Base-by-base conservation (phyloP, 1,140 invertebrate species). In the Drosophila suzukii region DNA sequence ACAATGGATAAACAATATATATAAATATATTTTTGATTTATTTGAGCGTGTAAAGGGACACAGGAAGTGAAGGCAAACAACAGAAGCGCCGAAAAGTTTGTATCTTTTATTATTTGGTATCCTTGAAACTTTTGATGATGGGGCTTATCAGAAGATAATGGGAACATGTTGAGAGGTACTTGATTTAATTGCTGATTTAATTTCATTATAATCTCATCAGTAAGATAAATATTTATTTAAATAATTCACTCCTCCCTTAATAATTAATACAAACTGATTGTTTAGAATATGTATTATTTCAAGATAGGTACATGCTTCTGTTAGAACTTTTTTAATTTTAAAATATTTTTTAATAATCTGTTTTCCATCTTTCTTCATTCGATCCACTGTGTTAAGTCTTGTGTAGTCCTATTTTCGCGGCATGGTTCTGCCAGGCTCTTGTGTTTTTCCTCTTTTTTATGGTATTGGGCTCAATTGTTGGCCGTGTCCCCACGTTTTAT, bases 21-120 rank as follows among this genome's bases (percentile, higher is more conserved):
- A 85, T 74, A 86, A 58, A 81, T 81, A 83, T 72, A 63, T 65
- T 78, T 89, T 89, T 88, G 85, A 88, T 88, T 88, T 88, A 88
- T 90, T 90, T 89, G 65, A 90, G 84, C 85, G 77, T 84, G 75
- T 74, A 88, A 84, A 83, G 62, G 79, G 73, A 59, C 61, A 70
- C 81, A 83, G 75, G 72, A 56, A 72, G 62, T 57, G 83, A 76
- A 76, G 53, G 66, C 68, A 72, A 72, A 58, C 68, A 84, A 85
- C 81, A 84, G 81, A 85, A 84, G 81, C 77, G 72, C 58, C 81
- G 72, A 78, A 84, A 83, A 83, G 81, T 83, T 85, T 63, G 30
- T 53, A 34, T 66, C 41, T 53, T 68, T 43, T 34, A 34, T 34
- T 34, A 34, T 10, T 34, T 15, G 12, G 38, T 63, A 63, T 63